Evolutionary conservation across 1,140 invertebrate genomes (phyloP).

Genomic region (Mamestra configurata): DNA sequence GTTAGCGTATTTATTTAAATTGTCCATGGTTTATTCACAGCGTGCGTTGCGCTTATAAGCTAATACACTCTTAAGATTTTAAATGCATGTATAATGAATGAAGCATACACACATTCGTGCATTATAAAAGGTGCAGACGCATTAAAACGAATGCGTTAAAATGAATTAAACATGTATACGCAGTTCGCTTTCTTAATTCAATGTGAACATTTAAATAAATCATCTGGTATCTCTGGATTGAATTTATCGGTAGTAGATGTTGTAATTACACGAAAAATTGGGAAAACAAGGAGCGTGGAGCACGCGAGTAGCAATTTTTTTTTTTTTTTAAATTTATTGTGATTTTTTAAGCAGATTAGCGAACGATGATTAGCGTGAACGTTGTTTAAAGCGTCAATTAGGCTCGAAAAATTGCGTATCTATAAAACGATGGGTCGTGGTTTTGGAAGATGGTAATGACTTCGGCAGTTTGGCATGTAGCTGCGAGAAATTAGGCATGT

Average conservation of each 20-base stretch:
- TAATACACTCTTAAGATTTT: slow-evolving; percentile 16
- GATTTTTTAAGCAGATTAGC: slow-evolving; percentile 20
- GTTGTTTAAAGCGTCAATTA: slow-evolving; percentile 4
- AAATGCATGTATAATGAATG: slow-evolving; percentile 41
- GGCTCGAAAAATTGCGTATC: not conserved
- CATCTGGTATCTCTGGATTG: slow-evolving; percentile 3
- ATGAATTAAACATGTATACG: slow-evolving; percentile 45
- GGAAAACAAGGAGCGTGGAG: slow-evolving; percentile 20
- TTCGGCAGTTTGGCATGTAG: slow-evolving; percentile 22
- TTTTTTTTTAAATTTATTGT: too few relatives aligned
- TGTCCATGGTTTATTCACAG: not conserved
- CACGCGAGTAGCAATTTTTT: slow-evolving; percentile 2
- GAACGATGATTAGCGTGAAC: slow-evolving; percentile 1
- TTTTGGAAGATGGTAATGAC: slow-evolving; percentile 19
- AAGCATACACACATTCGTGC: slow-evolving; percentile 18
- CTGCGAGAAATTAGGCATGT: slow-evolving; percentile 28
- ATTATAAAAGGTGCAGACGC: slow-evolving; percentile 35
- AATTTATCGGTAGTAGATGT: slow-evolving; percentile 8
- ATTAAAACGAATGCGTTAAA: slow-evolving; percentile 9
- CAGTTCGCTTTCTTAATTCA: slow-evolving; percentile 45
- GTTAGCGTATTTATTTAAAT: slow-evolving; percentile 8
- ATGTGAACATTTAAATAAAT: slow-evolving; percentile 28
- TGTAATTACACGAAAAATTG: slow-evolving; percentile 11
- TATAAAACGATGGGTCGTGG: not conserved
- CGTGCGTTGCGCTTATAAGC: slow-evolving; percentile 21